A percentile compares a stretch with the other conserved stretches of the same genome.
phyloP scores from a whole-genome alignment of 2,113 vertebrate species.

The Prionailurus bengalensis region DNA sequence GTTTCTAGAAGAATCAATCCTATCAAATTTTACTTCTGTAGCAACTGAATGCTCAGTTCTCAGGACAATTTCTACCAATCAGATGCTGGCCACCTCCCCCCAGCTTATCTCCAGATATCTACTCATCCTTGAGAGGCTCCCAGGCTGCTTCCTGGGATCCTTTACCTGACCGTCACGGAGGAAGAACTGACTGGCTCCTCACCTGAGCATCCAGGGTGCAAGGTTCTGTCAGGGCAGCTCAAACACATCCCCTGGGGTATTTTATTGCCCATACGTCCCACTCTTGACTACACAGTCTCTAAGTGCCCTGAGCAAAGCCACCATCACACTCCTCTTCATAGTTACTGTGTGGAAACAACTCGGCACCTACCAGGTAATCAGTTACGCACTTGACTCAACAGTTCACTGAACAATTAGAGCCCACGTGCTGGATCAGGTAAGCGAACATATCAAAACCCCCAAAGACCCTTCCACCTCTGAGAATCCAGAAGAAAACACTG shows the following conservation, averaged over 20 bases:
- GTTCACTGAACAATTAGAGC: not conserved
- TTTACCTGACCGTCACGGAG: not conserved
- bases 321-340: not conserved
- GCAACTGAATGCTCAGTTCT: not conserved
- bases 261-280: not conserved
- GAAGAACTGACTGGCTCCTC: not conserved
- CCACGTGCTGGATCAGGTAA: not conserved
- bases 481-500: not conserved
- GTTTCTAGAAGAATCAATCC: not conserved
- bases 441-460: not conserved
- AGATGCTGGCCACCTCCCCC: not conserved
- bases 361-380: not conserved
- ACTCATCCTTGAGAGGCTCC: not conserved
- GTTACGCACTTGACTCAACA: too few relatives aligned
- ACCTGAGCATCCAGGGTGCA: rapidly evolving
- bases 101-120: too few relatives aligned
- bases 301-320: not conserved
- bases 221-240: not conserved
- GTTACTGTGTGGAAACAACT: not conserved
- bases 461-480: not conserved
- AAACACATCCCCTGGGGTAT: not conserved
- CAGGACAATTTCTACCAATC: not conserved
- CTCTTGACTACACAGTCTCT: not conserved
- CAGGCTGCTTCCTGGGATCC: rapidly evolving
- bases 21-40: not conserved